Base-by-base conservation (phyloP, 2,888 invertebrate genomes). In the Mycalesis mineus region DNA sequence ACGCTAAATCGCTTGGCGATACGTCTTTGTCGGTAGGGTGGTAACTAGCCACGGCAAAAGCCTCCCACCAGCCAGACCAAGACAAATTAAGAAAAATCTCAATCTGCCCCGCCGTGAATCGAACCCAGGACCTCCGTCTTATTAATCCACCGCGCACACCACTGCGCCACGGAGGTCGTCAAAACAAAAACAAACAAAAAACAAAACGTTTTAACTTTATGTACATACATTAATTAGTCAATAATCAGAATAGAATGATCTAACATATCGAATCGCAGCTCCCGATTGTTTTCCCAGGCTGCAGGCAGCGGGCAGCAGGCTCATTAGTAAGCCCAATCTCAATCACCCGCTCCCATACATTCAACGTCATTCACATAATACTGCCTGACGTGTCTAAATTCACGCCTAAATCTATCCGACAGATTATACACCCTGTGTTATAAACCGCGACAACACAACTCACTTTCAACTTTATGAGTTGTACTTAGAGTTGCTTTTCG, bases 401-500 rank as follows among this genome's bases (percentile, higher is more conserved):
- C 81, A 73, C 62, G 64, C 74, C 78, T 76, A 78, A 83, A 84
- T 82, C 82, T 77, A 83, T 85, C 68, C 72, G 72, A 73, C 84
- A 82, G 80, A 75, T 62, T 58, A 62, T 57, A 58, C 63, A 55
- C 58, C 52, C 55, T 55, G 55, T 39, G 31, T 54, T 41, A 31
- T 60, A 49, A 40, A 62, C 62, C 55, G 8, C 15, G 7, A 33
- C 41, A 44, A 14, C 39, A 47, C 22, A 6, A 56, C 22, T 28
- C 15, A 58, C 57, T 58, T 36, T 55, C 29, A 49, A 60, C 65
- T 60, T 52, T 67, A 65, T 54, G n/a, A 7, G 5, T 9, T 14
- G 13, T 7, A 1, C 0, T 57, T 64, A 69, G 29, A 62, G 65
- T 55, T 63, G 64, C 31, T 13, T 63, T 52, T 64, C 36, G 7